phyloP scores from a whole-genome alignment of 2,888 invertebrate species.

The Diarsia dahlii region DNA sequence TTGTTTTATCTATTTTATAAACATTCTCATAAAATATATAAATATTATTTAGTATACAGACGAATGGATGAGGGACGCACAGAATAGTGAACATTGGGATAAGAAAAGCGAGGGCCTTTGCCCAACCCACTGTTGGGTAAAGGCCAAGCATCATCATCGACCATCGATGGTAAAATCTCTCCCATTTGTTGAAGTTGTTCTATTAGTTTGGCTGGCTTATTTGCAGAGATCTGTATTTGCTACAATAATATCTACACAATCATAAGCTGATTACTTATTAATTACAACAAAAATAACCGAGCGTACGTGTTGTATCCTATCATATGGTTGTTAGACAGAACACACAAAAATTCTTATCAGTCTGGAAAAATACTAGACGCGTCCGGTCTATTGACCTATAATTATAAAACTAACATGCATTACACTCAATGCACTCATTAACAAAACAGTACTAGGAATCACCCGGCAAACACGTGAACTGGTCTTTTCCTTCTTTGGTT shows the following conservation, averaged over 20 bases:
- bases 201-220: not conserved
- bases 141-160: no score
- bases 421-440: constrained; percentile 3
- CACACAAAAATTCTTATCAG: constrained; percentile 40
- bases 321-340: not conserved
- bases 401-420: not conserved
- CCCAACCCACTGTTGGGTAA: no score
- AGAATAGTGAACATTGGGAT: no score
- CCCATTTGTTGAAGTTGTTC: not conserved
- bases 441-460: not conserved
- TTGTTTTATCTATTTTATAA: no score
- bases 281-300: not conserved
- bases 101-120: no score
- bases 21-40: no score
- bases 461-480: not conserved
- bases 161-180: not conserved
- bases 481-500: not conserved
- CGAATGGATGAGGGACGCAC: no score
- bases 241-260: no score
- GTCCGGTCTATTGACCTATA: constrained; percentile 20
- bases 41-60: no score
- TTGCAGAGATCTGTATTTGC: not conserved
- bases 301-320: not conserved
- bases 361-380: constrained; percentile 44
- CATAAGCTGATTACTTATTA: not conserved